Evolutionary conservation across 2,888 invertebrate genomes (phyloP).

Genomic region (Lycaena phlaeas): DNA sequence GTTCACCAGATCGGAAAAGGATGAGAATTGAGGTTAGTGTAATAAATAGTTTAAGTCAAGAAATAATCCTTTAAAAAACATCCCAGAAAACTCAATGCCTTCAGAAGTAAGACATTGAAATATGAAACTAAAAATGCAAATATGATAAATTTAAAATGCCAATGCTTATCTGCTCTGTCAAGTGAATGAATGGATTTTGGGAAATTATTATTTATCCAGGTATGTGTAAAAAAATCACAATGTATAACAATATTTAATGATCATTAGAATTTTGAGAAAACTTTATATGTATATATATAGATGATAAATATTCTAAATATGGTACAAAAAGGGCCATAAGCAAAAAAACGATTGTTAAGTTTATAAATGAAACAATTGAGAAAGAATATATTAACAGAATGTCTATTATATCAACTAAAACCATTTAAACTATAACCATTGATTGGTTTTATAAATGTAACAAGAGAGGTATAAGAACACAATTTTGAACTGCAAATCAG

Average conservation of each 20-base stretch:
- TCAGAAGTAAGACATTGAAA: background rate
- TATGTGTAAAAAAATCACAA: background rate
- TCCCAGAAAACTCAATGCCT: background rate
- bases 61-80: background rate
- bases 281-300: background rate
- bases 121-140: background rate
- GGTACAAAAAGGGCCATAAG: no score
- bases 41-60: conserved; percentile 17
- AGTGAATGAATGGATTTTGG: background rate
- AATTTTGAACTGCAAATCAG: background rate
- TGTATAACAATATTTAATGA: background rate
- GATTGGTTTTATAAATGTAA: background rate
- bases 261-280: background rate
- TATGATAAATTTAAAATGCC: background rate
- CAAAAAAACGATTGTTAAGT: no score
- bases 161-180: background rate
- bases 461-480: background rate
- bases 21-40: conserved; percentile 74
- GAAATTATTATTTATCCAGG: background rate
- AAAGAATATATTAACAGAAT: background rate
- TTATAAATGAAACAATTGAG: no score
- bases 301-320: background rate
- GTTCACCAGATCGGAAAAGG: conserved; percentile 77
- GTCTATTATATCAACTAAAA: background rate
- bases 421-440: background rate